Percentiles rank a stretch among this genome's conserved stretches.
Conservation (phyloP, 2,888 invertebrate species). For the Alitta virens region DNA sequence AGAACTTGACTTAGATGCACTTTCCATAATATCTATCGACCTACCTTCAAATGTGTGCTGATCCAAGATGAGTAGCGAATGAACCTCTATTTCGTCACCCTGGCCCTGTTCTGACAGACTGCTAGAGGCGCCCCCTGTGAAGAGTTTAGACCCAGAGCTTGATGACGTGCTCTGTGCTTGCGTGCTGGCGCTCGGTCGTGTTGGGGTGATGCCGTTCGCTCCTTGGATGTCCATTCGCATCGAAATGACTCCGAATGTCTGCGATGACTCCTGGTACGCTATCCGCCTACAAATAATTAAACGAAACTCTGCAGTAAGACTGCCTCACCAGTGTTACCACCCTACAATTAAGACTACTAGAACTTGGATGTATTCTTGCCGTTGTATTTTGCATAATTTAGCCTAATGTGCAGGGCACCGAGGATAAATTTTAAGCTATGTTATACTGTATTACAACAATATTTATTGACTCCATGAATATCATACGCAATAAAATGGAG, state of each 20-base stretch:
- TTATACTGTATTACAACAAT: too few relatives aligned
- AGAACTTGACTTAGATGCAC: too few relatives aligned
- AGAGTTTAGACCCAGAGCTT: constrained; percentile 50
- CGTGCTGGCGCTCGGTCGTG: constrained; percentile 75
- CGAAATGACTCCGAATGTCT: constrained; percentile 91
- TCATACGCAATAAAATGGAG: too few relatives aligned
- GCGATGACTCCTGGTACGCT: constrained; percentile 76
- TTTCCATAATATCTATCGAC: too few relatives aligned
- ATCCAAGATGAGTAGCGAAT: constrained; percentile 82
- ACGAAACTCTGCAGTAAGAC: too few relatives aligned
- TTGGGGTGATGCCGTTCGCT: constrained; percentile 60
- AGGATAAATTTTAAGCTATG: too few relatives aligned
- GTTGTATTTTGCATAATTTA: too few relatives aligned
- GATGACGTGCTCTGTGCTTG: constrained; percentile 60
- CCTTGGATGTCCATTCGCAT: constrained; percentile 77
- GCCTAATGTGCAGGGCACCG: too few relatives aligned
- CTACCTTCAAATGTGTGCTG: constrained; percentile 89
- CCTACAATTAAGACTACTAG: too few relatives aligned
- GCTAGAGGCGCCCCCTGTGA: constrained; percentile 55
- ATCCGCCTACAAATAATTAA: constrained; percentile 81
- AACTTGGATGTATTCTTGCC: too few relatives aligned
- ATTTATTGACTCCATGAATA: too few relatives aligned
- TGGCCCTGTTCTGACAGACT: constrained; percentile 59
- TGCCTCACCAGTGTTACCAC: too few relatives aligned
- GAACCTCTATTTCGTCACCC: constrained; percentile 85